Percentiles rank a stretch among this genome's conserved stretches.
Conservation (phyloP, 2,797 vertebrate species). For the Pseudocheirus occidentalis region DNA sequence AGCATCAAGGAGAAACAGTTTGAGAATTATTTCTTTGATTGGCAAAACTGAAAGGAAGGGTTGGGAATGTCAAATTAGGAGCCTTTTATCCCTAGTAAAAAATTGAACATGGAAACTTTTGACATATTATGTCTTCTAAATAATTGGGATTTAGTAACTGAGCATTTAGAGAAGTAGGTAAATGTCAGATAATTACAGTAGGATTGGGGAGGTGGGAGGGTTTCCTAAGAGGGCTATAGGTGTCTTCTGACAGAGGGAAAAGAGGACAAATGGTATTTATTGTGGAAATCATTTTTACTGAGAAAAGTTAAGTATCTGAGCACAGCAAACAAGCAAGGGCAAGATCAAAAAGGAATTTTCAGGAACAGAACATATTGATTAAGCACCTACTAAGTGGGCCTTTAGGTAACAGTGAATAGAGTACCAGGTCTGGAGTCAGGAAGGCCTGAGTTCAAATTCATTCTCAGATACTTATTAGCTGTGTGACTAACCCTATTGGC, state of each 20-base stretch:
- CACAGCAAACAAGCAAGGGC: not conserved
- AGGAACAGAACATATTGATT: not conserved
- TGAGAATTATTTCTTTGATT: constrained; percentile 25
- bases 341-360: constrained; percentile 12
- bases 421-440: not conserved
- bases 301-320: not conserved
- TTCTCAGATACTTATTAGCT: not conserved
- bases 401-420: not conserved
- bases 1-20: not conserved
- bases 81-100: constrained; percentile 7
- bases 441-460: not conserved
- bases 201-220: not conserved
- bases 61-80: constrained; percentile 49
- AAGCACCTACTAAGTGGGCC: not conserved
- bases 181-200: not conserved
- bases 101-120: constrained; percentile 5
- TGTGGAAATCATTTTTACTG: not conserved
- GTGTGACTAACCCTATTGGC: not conserved
- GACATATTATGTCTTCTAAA: constrained; percentile 27
- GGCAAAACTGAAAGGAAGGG: constrained; percentile 36
- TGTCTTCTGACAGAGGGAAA: not conserved
- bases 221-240: constrained; percentile 12
- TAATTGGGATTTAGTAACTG: constrained; percentile 4
- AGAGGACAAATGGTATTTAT: constrained; percentile 29
- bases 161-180: constrained; percentile 15